Evolutionary conservation across 64 coral and sea anemone species (phyloP).

Genomic region (Porites lutea): DNA sequence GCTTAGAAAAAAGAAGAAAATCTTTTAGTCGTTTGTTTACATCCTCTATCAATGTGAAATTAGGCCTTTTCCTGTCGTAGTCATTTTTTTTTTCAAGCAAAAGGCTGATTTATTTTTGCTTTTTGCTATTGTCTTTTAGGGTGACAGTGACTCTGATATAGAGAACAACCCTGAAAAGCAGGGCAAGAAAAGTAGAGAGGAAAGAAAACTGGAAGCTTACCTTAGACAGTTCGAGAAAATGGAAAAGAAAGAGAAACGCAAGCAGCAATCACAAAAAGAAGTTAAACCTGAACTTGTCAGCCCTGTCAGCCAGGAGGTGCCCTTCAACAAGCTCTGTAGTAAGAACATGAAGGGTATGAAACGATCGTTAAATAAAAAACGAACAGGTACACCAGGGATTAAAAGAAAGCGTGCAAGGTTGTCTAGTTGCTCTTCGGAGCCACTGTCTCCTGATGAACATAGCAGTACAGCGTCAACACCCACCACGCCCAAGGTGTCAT

Average conservation of each 20-base stretch:
- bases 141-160: conserved; percentile 90
- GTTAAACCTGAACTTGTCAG: conserved; percentile 53
- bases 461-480: conserved; percentile 96
- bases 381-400: conserved; percentile 41
- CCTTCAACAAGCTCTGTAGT: conserved; percentile 26
- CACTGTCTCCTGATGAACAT: conserved; percentile 90
- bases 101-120: not conserved
- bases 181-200: conserved; percentile 85
- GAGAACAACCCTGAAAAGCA: conserved; percentile 81
- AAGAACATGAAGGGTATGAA: conserved; percentile 45
- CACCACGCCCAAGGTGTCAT: conserved; percentile 76
- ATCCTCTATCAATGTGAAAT: no score
- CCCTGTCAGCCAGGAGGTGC: conserved; percentile 57
- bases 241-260: conserved; percentile 96
- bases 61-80: no score
- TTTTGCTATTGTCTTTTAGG: conserved; percentile 29
- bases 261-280: conserved; percentile 82
- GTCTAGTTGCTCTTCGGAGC: conserved; percentile 97
- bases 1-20: no score
- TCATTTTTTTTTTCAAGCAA: no score
- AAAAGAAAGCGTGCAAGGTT: conserved; percentile 80
- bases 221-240: conserved; percentile 91
- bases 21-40: no score
- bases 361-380: conserved; percentile 54
- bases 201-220: conserved; percentile 93